Evolutionary conservation across 2,113 vertebrate genomes (phyloP).

Genomic region (Takifugu bimaculatus): DNA sequence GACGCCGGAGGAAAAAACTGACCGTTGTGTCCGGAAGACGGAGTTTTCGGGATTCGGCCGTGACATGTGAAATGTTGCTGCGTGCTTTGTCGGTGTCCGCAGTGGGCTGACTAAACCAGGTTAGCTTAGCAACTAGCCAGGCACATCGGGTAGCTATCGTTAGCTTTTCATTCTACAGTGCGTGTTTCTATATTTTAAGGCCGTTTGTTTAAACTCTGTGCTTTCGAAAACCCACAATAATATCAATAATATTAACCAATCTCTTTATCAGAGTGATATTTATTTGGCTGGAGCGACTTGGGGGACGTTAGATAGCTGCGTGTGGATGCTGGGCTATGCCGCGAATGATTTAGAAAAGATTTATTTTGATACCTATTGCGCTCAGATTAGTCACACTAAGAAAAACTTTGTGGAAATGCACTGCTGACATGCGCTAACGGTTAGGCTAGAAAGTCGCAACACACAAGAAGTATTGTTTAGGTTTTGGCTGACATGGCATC

Average conservation of each 20-base stretch:
- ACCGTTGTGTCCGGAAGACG: not conserved
- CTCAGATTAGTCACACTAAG: not conserved
- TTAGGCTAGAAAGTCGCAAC: constrained; percentile 8
- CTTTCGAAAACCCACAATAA: not conserved
- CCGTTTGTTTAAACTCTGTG: not conserved
- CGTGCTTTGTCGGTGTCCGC: constrained; percentile 51
- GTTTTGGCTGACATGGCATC: constrained; percentile 73
- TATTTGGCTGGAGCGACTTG: not conserved
- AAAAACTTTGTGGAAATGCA: constrained; percentile 27
- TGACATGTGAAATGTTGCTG: constrained; percentile 61
- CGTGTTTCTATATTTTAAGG: not conserved
- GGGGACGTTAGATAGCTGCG: constrained; percentile 30
- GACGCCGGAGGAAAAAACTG: not conserved
- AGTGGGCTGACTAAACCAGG: constrained; percentile 51
- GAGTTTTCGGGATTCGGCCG: constrained; percentile 10
- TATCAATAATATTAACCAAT: not conserved
- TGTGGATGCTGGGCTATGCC: not conserved
- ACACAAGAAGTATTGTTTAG: constrained; percentile 15
- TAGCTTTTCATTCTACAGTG: constrained; percentile 7
- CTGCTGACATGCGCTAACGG: constrained; percentile 11
- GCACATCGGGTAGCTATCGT: constrained; percentile 23
- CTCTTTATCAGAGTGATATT: not conserved
- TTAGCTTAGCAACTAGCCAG: constrained; percentile 40
- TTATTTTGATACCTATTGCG: not conserved
- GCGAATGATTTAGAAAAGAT: constrained; percentile 4